Percentiles rank a stretch among this genome's conserved stretches.
Conservation (phyloP, 2,888 invertebrate genomes). For the Phoronis australis region DNA sequence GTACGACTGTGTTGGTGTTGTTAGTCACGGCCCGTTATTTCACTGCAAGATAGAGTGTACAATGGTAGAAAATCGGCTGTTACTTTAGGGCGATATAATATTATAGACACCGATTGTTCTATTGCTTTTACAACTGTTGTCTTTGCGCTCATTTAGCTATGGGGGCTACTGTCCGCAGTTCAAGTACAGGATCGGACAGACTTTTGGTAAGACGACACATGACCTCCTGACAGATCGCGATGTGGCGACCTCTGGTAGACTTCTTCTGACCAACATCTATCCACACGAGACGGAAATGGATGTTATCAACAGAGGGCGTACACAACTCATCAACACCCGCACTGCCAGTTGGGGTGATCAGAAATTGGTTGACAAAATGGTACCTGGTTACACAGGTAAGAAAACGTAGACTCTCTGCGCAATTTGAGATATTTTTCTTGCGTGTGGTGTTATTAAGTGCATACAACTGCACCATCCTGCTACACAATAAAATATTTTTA, state of each 20-base stretch:
- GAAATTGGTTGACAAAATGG: slow-evolving; percentile 35
- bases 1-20: no score
- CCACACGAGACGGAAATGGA: slow-evolving; percentile 12
- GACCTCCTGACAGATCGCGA: slow-evolving; percentile 23
- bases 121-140: no score
- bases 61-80: no score
- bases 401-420: not conserved
- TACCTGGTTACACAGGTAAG: slow-evolving; percentile 41
- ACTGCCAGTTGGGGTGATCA: slow-evolving; percentile 38
- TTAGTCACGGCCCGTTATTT: no score
- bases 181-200: slow-evolving; percentile 42
- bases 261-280: slow-evolving; percentile 29
- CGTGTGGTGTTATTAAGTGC: no score
- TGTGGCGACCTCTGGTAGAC: slow-evolving; percentile 33
- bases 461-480: no score
- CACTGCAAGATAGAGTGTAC: no score
- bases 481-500: no score
- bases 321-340: slow-evolving; percentile 21
- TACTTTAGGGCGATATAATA: no score
- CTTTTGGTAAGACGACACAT: slow-evolving; percentile 38
- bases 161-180: slow-evolving; percentile 45
- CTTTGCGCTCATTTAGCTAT: no score
- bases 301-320: not conserved
- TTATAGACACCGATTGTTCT: no score
- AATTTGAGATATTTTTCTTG: no score